Evolutionary conservation across 2,888 invertebrate genomes (phyloP).

Genomic region (Phorcus lineatus): DNA sequence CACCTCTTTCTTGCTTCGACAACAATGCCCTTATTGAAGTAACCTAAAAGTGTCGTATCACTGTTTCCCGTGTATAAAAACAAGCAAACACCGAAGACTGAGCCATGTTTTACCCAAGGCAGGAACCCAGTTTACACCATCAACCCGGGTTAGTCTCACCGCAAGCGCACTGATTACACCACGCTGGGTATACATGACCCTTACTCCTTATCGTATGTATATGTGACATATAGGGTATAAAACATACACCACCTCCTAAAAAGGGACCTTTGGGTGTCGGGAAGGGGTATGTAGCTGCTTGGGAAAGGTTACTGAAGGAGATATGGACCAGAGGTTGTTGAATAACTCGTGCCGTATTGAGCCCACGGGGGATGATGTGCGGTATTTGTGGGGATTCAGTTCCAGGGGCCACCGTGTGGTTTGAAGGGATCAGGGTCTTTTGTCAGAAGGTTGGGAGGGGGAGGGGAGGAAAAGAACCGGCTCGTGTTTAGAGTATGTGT

Average conservation of each 20-base stretch:
- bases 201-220: background rate
- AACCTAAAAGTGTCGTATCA: too few relatives aligned
- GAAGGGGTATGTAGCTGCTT: background rate
- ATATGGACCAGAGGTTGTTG: background rate
- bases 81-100: too few relatives aligned
- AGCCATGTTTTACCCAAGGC: too few relatives aligned
- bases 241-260: background rate
- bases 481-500: too few relatives aligned
- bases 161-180: background rate
- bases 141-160: background rate
- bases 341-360: background rate
- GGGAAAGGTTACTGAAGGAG: background rate
- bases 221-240: background rate
- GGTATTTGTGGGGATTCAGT: background rate
- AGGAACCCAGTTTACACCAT: too few relatives aligned
- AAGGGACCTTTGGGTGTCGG: too few relatives aligned
- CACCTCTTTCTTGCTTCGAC: too few relatives aligned
- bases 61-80: too few relatives aligned
- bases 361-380: background rate
- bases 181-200: background rate
- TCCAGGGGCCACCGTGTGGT: background rate
- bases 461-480: too few relatives aligned
- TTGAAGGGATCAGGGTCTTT: background rate
- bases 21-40: too few relatives aligned
- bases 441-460: too few relatives aligned